Percentiles rank a stretch among this genome's conserved stretches.
Conservation (phyloP, 2,113 vertebrate genomes). For the Lichenostomus cassidix region DNA sequence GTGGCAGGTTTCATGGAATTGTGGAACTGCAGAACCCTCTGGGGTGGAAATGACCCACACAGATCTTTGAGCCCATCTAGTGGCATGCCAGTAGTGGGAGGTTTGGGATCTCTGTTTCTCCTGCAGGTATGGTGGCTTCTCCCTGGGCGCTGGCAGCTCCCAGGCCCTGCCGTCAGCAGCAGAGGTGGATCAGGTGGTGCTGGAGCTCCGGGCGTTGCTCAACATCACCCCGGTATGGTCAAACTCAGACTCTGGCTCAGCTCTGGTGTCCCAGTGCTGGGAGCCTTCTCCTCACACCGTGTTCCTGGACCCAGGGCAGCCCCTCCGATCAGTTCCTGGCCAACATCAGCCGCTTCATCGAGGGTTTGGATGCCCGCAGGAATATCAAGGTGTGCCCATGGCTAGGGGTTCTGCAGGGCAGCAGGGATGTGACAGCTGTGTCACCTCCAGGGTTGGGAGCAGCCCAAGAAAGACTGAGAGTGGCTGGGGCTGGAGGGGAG, state of each 20-base stretch:
- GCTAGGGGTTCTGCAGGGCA: neutral
- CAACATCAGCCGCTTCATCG: slow-evolving; percentile 74
- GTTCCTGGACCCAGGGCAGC: slow-evolving; percentile 69
- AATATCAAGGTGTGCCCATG: slow-evolving; percentile 81
- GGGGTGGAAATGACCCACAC: neutral
- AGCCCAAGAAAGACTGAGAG: neutral
- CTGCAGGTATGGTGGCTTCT: slow-evolving; percentile 87
- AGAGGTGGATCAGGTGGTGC: slow-evolving; percentile 56
- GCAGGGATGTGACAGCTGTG: fast-evolving
- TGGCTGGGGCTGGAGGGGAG: neutral
- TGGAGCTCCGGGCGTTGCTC: slow-evolving; percentile 70
- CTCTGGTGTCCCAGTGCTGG: slow-evolving; percentile 48
- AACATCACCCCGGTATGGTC: slow-evolving; percentile 63
- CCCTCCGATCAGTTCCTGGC: slow-evolving; percentile 73
- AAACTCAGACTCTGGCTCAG: slow-evolving; percentile 26
- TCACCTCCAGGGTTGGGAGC: neutral
- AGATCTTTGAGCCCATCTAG: neutral
- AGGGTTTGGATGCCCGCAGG: slow-evolving; percentile 67
- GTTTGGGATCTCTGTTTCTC: fast-evolving
- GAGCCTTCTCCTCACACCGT: neutral
- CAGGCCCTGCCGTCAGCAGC: slow-evolving; percentile 38
- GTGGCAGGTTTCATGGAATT: fast-evolving
- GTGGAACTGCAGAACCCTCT: neutral
- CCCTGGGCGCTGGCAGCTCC: slow-evolving; percentile 74
- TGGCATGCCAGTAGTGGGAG: neutral